phyloP scores from a whole-genome alignment of 2,888 invertebrate genomes.

The Mythimna pallens region DNA sequence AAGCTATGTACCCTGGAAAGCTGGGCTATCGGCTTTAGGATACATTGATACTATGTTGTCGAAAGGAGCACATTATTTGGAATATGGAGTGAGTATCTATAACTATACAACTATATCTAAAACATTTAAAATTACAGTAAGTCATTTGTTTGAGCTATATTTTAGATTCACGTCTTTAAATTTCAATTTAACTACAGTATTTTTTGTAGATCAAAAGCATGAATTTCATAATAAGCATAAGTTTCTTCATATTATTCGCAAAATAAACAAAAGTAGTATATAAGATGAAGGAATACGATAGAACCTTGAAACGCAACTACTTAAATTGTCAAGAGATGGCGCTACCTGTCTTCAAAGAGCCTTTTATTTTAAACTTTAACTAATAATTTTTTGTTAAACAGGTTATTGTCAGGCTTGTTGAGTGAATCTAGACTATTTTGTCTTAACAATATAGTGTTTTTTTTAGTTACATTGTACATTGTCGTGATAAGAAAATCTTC shows the following conservation, averaged over 20 bases:
- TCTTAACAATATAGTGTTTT: too few species aligned
- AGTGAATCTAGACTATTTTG: too few species aligned
- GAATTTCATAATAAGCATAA: background rate
- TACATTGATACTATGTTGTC: conserved; percentile 95
- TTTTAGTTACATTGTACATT: background rate
- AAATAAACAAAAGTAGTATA: conserved; percentile 46
- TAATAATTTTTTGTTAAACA: background rate
- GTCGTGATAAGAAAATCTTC: background rate
- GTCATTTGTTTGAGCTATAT: background rate
- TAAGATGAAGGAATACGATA: conserved; percentile 26
- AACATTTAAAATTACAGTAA: background rate
- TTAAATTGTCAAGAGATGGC: conserved; percentile 33
- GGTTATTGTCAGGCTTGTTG: too few species aligned
- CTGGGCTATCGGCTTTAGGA: conserved; percentile 94
- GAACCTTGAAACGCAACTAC: background rate
- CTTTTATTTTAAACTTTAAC: background rate
- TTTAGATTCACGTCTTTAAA: background rate
- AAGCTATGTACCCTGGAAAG: conserved; percentile 97
- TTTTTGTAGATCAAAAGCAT: background rate
- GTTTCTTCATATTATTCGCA: background rate
- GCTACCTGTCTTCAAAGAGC: background rate
- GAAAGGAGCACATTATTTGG: conserved; percentile 91
- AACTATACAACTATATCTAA: too few species aligned
- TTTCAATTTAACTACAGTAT: background rate
- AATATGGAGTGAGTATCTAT: conserved; percentile 82